phyloP scores from a whole-genome alignment of 1,140 invertebrate genomes.

The Prorops nasuta region DNA sequence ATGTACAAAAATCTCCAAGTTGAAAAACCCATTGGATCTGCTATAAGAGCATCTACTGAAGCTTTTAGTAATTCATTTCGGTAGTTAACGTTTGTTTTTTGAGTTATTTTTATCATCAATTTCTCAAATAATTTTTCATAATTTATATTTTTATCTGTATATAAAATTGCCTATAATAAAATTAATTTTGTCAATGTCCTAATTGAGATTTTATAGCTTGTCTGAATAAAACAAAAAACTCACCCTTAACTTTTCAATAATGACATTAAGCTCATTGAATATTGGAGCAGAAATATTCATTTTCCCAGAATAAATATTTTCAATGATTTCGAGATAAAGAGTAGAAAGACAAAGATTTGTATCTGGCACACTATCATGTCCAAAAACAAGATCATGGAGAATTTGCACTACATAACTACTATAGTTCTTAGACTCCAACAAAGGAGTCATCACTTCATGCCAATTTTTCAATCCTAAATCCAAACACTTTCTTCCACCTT shows the following conservation, averaged over 20 bases:
- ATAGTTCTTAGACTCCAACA: slow-evolving; percentile 72
- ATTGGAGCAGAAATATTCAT: slow-evolving; percentile 34
- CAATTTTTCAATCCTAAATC: slow-evolving; percentile 75
- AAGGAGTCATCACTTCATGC: slow-evolving; percentile 77
- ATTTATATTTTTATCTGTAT: slow-evolving; percentile 47
- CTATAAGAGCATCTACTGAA: slow-evolving; percentile 52
- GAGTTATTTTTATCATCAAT: slow-evolving; percentile 49
- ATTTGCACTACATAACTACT: slow-evolving; percentile 69
- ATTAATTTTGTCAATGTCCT: slow-evolving; percentile 28
- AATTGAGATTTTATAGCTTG: slow-evolving; percentile 5
- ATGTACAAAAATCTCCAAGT: slow-evolving; percentile 59
- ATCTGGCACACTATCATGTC: slow-evolving; percentile 33
- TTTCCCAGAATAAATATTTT: slow-evolving; percentile 47
- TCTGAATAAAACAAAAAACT: slow-evolving; percentile 20
- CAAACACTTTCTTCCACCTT: slow-evolving; percentile 70
- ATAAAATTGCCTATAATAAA: slow-evolving; percentile 40
- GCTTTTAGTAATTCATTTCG: slow-evolving; percentile 51
- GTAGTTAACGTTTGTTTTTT: slow-evolving; percentile 40
- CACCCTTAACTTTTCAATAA: slow-evolving; percentile 51
- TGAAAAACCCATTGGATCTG: slow-evolving; percentile 55
- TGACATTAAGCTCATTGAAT: slow-evolving; percentile 36
- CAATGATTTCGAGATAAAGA: slow-evolving; percentile 50
- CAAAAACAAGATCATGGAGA: slow-evolving; percentile 63
- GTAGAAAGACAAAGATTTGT: slow-evolving; percentile 50
- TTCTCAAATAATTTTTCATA: slow-evolving; percentile 50